Evolutionary conservation across 2,113 vertebrate species (phyloP), one percentile per base, ranked within the genome.

Genomic region (Ornithorhynchus anatinus): DNA sequence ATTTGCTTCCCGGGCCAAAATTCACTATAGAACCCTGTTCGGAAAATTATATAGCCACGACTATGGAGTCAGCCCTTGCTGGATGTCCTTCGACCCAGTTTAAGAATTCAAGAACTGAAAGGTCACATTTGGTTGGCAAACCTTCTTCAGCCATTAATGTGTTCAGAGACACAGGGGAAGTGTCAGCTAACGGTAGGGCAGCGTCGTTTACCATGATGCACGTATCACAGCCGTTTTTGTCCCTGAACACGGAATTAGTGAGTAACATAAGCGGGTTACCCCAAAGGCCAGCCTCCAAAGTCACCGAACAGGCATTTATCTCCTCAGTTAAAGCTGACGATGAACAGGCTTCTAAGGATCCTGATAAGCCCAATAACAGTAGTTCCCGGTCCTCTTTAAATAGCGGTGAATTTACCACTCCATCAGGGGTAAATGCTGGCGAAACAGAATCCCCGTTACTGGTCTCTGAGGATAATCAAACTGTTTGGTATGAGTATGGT

Each of bases 401-500:
- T 56, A 54, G 45, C 42, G 69, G 16, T 52, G 82, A 88, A 33
- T 68, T 70, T 59, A 40, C 15, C 27, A 81, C 80, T 60, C 25
- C 87, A 39, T 63, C 71, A 36, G 25, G 68, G 43, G 72, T 79
- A 59, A 82, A 56, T 62, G 14, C 50, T 40, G 69, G 83, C 52
- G 87, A 94, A 19, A 90, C 92, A 31, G 90, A 93, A 54, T 54
- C 90, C 23, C 80, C 81, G 0, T 71, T 93, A 11, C 84, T 94
- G 80, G 94, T 89, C 83, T 92, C 95, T 63, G 97, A 99, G 85
- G 97, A 99, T 76, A 96, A 88, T 66, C 94, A 97, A 62, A 96
- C 96, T 45, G 84, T 99, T 87, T 99, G 98, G 98, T 98, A 96
- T 35, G 98, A 99, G 86, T 99, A 99, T 72, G 98, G 98, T 77